Conservation (phyloP, 2,888 invertebrate genomes). For the Drosophila melanosoma region DNA sequence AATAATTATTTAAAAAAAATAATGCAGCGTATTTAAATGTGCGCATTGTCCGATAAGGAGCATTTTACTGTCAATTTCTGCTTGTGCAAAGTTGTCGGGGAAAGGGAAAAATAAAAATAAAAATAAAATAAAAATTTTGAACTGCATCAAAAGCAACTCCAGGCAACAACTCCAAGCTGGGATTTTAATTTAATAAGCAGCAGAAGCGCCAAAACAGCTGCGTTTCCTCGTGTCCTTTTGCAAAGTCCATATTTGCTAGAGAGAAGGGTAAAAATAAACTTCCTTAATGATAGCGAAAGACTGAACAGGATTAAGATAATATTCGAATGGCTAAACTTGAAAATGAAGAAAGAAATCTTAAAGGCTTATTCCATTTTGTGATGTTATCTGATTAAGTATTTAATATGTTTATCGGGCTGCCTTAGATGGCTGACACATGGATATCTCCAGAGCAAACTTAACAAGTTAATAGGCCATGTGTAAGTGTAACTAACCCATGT, state of each 20-base stretch:
- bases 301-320: not conserved
- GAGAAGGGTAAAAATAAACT: conserved; percentile 4
- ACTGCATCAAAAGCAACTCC: conserved; percentile 50
- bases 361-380: conserved; percentile 22
- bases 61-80: conserved; percentile 11
- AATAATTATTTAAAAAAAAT: not conserved
- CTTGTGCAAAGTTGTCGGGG: conserved; percentile 21
- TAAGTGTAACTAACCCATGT: conserved; percentile 68
- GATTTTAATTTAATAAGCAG: conserved; percentile 83
- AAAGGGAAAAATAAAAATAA: conserved; percentile 38
- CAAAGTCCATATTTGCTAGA: not conserved
- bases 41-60: not conserved
- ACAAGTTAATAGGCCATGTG: conserved; percentile 63
- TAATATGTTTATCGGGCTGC: conserved; percentile 47
- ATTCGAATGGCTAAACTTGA: not conserved
- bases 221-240: conserved; percentile 36
- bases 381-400: conserved; percentile 41
- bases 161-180: conserved; percentile 57
- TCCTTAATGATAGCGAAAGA: not conserved
- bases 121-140: conserved; percentile 58
- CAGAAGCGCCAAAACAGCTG: conserved; percentile 75
- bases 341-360: not conserved
- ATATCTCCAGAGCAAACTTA: conserved; percentile 14
- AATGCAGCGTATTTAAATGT: conserved; percentile 20
- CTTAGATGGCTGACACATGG: conserved; percentile 30